Base-by-base conservation (phyloP, 2,797 vertebrate genomes). In the Cuculus canorus region DNA sequence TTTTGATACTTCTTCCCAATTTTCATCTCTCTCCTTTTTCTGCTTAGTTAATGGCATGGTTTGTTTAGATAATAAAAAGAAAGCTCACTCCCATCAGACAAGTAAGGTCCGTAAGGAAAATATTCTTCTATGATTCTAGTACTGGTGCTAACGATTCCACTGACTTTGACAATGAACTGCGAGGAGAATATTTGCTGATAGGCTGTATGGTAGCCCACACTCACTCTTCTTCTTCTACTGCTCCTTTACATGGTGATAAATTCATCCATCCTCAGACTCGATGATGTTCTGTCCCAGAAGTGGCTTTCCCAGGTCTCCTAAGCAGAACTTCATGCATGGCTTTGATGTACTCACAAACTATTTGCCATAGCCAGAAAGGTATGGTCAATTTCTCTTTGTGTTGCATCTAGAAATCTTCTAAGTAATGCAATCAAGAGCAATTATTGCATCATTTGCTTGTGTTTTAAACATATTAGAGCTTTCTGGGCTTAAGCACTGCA, bases 401-500 rank as follows among this genome's bases (percentile, higher is more conserved):
- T 64, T 88, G 47, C n/a, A 37, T 81, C 75, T 92, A 10, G 78
- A 94, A 89, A 13, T 91, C 41, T 59, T 70, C 10, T 45, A 52
- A 87, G 33, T 66, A 45, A 17, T 81, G 85, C 73, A 91, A 93
- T 95, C 92, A 90, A 84, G 54, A 54, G 90, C 87, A 94, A 95
- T 97, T 95, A 91, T 79, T 82, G 76, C 64, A 89, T 90, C 82
- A 85, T 93, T 97, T 95, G 83, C 91, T 96, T 95, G 69, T 96
- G 86, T 95, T 97, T 96, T 95, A 91, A 95, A 76, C 52, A 41
- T 91, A 88, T 93, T 96, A 93, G 82, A 96, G 88, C 43, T 83
- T 87, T 96, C 93, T 96, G 93, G 91, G 92, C 73, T 87, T 96
- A 94, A 93, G 86, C 37, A 54, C 54, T 95, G 66, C 82, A 93